Base-by-base conservation (phyloP, 2,113 vertebrate species). In the Petaurus breviceps region DNA sequence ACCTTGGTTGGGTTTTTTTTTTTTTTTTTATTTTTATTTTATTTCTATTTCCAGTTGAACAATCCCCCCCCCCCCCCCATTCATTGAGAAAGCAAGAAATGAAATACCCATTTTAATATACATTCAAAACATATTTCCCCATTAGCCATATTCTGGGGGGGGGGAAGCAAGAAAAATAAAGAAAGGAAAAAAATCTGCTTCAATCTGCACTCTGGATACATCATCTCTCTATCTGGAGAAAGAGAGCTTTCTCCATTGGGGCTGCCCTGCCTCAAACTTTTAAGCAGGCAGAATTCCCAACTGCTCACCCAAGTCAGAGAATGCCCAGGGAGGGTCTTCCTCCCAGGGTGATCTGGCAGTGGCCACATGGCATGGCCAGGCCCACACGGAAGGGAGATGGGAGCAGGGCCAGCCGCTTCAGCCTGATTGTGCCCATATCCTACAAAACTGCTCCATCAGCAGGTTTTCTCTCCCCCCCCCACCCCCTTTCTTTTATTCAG, bases 41-140 rank as follows among this genome's bases (percentile, higher is more conserved):
- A 43, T 84, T 84, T 84, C 68, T 43, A 84, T 84, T 43, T 84
- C 37, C 16, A 84, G n/a, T 84, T 84, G n/a, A 19, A 22, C n/a
- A n/a, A 22, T 43, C 2, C 23, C 16, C n/a, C 2, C 1, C 2
- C 1, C 2, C 43, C 37, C 7, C 68, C 68, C 0, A 43, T n/a
- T 23, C 16, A 84, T 8, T 43, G 16, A 23, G 7, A 84, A 84
- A 43, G 19, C 68, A 84, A 84, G 19, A 84, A 84, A 43, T 43
- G 16, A 19, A 23, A 84, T 43, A 43, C 19, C n/a, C 68, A 84
- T 43, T 22, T 19, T 8, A 16, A 16, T 68, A 37, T 16, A 84
- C 2, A 43, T 84, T n/a, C n/a, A 84, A 84, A 84, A 22, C 19
- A 43, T 61, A 31, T 84, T 43, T n/a, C n/a, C n/a, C 19, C n/a